These are phyloP conservation scores for Crotophaga sulcirostris DNA, from an alignment of 2,113 vertebrate species.

Conservation along the genomic window DNA sequence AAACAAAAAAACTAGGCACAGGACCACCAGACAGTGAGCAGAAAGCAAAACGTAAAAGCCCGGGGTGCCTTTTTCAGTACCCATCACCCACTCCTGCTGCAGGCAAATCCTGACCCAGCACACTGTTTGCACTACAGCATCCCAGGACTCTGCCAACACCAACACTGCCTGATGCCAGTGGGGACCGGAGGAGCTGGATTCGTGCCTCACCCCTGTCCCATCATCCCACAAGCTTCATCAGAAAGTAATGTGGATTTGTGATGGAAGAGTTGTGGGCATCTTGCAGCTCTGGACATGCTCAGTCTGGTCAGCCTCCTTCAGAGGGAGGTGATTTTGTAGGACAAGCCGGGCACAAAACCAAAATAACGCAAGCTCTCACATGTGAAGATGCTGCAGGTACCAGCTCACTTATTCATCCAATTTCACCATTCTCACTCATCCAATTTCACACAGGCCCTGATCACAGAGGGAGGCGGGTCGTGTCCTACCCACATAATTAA, in stretches of 20 bases:
- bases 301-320: neutral
- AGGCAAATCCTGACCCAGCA: neutral
- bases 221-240: neutral
- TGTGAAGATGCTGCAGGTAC: neutral
- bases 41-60: neutral
- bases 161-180: neutral
- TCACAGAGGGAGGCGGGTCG: neutral
- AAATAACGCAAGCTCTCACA: neutral
- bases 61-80: neutral
- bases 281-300: neutral
- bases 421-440: neutral
- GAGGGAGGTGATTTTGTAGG: neutral
- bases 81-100: neutral
- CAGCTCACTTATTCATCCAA: neutral
- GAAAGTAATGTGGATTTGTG: neutral
- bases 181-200: neutral
- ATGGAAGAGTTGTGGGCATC: neutral
- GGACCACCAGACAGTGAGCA: neutral
- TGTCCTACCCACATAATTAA: neutral
- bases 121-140: accelerated
- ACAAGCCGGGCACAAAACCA: neutral
- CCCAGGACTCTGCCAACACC: neutral
- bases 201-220: accelerated
- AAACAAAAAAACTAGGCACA: neutral
- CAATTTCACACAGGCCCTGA: neutral